Conservation (phyloP, 2,888 invertebrate genomes). For the Carterocephalus palaemon region DNA sequence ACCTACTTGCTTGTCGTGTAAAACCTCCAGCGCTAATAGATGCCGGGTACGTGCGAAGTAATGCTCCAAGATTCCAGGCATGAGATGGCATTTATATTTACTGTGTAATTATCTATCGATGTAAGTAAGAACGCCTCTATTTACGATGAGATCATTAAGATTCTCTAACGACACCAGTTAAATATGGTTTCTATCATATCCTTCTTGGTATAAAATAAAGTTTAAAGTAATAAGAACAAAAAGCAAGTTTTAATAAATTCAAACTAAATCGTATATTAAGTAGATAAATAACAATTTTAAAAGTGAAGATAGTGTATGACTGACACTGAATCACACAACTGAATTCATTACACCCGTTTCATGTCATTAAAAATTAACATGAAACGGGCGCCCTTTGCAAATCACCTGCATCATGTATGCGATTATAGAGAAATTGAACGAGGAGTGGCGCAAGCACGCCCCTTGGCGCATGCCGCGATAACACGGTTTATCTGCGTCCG, state of each 20-base stretch:
- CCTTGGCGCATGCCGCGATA: slow-evolving; percentile 16
- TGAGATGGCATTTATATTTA: slow-evolving; percentile 2
- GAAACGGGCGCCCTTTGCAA: slow-evolving; percentile 9
- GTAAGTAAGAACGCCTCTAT: too few relatives aligned
- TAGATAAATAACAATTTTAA: too few relatives aligned
- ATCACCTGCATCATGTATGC: slow-evolving; percentile 7
- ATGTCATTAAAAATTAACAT: neutral
- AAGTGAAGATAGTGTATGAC: too few relatives aligned
- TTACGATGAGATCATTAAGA: too few relatives aligned
- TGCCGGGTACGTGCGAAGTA: slow-evolving; percentile 15
- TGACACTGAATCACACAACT: too few relatives aligned
- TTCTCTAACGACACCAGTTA: too few relatives aligned
- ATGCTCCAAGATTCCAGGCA: slow-evolving; percentile 4
- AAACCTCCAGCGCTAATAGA: neutral
- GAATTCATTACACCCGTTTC: too few relatives aligned
- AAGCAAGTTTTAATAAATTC: neutral
- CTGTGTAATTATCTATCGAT: slow-evolving; percentile 9
- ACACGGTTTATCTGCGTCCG: slow-evolving; percentile 23
- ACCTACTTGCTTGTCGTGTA: slow-evolving; percentile 11
- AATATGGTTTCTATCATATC: too few relatives aligned
- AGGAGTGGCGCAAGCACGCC: slow-evolving; percentile 14
- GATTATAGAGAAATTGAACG: slow-evolving; percentile 20
- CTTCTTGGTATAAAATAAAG: too few relatives aligned
- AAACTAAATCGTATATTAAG: too few relatives aligned
- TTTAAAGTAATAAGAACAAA: neutral